These are phyloP conservation scores for Conger conger DNA, from an alignment of 2,113 vertebrate genomes.

Conservation along the genomic window DNA sequence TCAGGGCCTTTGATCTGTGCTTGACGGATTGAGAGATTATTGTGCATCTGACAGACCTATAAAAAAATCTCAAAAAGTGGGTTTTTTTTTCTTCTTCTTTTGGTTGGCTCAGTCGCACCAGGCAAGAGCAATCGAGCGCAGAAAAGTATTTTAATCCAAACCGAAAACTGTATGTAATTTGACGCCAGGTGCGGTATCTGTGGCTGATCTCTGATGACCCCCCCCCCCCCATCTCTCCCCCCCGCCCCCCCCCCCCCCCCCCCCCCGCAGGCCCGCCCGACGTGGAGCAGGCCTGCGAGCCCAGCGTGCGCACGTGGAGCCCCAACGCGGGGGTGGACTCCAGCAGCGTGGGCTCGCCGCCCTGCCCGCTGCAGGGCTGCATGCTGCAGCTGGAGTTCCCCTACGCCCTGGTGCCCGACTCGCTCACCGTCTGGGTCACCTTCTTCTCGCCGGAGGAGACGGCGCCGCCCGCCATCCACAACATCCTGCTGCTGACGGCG, in stretches of 20 bases:
- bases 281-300: constrained; percentile 92
- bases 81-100: too few relatives aligned
- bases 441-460: constrained; percentile 87
- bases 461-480: constrained; percentile 84
- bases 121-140: too few relatives aligned
- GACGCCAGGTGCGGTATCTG: too few relatives aligned
- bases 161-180: too few relatives aligned
- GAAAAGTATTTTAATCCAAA: too few relatives aligned
- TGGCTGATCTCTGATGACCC: neutral
- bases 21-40: neutral
- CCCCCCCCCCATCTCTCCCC: constrained; percentile 12
- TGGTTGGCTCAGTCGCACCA: too few relatives aligned
- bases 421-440: constrained; percentile 93
- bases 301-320: constrained; percentile 94
- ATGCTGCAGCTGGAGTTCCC: constrained; percentile 91
- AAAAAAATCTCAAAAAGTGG: too few relatives aligned
- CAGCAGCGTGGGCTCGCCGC: constrained; percentile 74
- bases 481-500: constrained; percentile 85
- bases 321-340: constrained; percentile 84
- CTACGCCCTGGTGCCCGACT: constrained; percentile 83
- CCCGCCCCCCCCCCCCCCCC: constrained; percentile 31
- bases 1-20: neutral
- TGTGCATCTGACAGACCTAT: too few relatives aligned
- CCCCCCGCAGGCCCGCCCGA: constrained; percentile 86
- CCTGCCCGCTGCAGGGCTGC: constrained; percentile 87